Base-by-base conservation (phyloP, 2,888 invertebrate genomes). In the Octonoba sinensis region DNA sequence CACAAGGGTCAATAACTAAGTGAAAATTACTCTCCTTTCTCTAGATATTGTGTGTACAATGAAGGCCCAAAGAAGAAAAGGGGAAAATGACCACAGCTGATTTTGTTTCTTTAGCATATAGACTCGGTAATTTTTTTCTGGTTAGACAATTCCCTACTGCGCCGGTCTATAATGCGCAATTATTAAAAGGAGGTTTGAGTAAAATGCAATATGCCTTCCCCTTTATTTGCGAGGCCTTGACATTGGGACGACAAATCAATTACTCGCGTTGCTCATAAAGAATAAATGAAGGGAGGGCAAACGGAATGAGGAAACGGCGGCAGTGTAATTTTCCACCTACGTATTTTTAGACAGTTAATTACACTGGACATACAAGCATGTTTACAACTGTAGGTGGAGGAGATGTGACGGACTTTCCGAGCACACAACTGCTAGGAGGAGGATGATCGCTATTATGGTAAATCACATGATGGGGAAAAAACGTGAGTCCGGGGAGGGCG, bases 261-360 rank as follows among this genome's bases (percentile, higher is more conserved):
- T 66, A 47, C 12, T 24, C 20, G 49, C 49, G 36, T 36, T 36
- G 36, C 54, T 54, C 49, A 13, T 65, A 22, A 4, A 12, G 16
- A 47, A 47, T 22, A 65, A 46, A 46, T 11, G n/a, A 44, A 36
- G 36, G 36, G 11, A 36, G 36, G n/a, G n/a, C n/a, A n/a, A n/a
- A n/a, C n/a, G n/a, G 36, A 36, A 36, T 8, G 36, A 54, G 44
- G 47, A 18, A 27, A 27, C 15, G 18, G 36, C 27, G 54, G n/a
- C 51, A 54, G 36, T 66, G 27, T 66, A 66, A 66, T 67, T 67
- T 67, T 24, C 66, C 24, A 24, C 66, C 66, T 51, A 67, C 66
- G 54, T 54, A 46, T 18, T 51, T 67, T 59, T n/a, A 36, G 54
- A 67, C 6, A 67, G 51, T 27, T 51, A 67, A 67, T 56, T 67